Evolutionary conservation across 2,797 vertebrate genomes (phyloP).

Genomic region (Leucoraja ocellata): DNA sequence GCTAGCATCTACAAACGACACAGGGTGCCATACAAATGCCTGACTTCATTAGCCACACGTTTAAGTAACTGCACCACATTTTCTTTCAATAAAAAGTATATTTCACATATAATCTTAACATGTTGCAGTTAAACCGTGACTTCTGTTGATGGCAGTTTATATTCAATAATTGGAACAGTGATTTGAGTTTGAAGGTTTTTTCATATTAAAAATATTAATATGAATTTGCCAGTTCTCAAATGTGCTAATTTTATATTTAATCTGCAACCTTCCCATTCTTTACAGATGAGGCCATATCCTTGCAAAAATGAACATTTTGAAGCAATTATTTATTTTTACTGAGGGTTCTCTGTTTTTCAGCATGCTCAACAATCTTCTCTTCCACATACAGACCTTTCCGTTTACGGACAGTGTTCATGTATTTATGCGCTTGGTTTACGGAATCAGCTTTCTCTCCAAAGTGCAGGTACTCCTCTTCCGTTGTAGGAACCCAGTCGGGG

Average conservation of each 20-base stretch:
- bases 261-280: constrained; percentile 1
- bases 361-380: constrained; percentile 88
- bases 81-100: constrained; percentile 13
- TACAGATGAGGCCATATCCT: not conserved
- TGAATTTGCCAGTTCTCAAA: not conserved
- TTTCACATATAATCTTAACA: not conserved
- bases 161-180: not conserved
- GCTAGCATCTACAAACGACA: constrained; percentile 1
- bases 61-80: not conserved
- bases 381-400: constrained; percentile 89
- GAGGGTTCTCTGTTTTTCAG: constrained; percentile 90
- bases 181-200: constrained; percentile 14
- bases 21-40: not conserved
- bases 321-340: constrained; percentile 77
- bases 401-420: constrained; percentile 82
- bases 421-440: constrained; percentile 82
- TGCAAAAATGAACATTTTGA: not conserved
- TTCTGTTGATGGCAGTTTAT: not conserved
- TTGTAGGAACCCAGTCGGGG: constrained; percentile 93
- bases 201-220: not conserved
- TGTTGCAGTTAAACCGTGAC: not conserved
- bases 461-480: constrained; percentile 91
- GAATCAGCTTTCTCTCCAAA: constrained; percentile 94
- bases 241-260: not conserved
- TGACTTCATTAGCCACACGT: constrained; percentile 5